Base-by-base conservation (phyloP, 1,140 invertebrate species). In the Monomorium pharaonis region DNA sequence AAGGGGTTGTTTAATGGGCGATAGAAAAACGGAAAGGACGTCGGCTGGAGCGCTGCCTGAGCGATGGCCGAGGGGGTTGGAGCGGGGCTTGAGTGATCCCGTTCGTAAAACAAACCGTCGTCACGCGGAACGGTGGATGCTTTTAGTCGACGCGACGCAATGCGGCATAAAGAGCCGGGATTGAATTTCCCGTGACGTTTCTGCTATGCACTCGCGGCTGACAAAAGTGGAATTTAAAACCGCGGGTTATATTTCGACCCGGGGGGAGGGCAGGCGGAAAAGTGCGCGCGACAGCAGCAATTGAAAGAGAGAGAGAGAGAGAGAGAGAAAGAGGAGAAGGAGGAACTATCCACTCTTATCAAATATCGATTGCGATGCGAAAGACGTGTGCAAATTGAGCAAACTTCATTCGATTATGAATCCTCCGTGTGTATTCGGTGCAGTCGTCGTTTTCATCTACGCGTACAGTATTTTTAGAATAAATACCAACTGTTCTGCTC, bases 191-290 rank as follows among this genome's bases (percentile, higher is more conserved):
- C 56, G 86, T 69, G 86, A 67, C 72, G 47, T 85, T 77, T 47
- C 63, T 27, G 80, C 77, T 76, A 18, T 51, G 33, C 37, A 51
- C 49, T 69, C 51, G 27, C 21, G 65, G 54, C 14, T 84, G 58
- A 90, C 83, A 88, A 88, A 90, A 78, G 63, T 42, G 86, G 77
- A 90, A 90, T 90, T 90, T 87, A 87, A 90, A 89, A 89, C 56
- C 74, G 14, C 24, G 49, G 44, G 60, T 56, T 75, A 33, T 69
- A 33, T 51, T 33, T 56, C 42, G 33, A 37, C 30, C 14, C 16
- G 30, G 62, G 37, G 37, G 37, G 37, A 37, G 37, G 37, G n/a
- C n/a, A 37, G 37, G 33, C 60, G 51, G 47, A 75, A 75, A 69
- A 65, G 16, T 30, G 7, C 44, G 27, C 21, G 30, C 30, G 76